phyloP scores from a whole-genome alignment of 2,113 vertebrate genomes.

The Aegypius monachus region DNA sequence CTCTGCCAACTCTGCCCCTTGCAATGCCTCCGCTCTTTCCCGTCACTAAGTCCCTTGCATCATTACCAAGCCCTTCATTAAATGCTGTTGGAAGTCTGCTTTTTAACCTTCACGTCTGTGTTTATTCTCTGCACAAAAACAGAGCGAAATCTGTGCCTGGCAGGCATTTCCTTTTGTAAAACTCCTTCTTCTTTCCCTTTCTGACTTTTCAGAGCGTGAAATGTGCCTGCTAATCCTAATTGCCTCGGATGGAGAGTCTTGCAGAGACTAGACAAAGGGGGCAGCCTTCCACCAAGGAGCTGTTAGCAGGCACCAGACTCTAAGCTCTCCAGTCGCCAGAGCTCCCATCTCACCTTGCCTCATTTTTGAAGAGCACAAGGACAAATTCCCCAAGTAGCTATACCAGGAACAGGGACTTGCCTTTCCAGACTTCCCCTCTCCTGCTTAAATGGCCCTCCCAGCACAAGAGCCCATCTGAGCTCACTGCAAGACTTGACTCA shows the following conservation, averaged over 20 bases:
- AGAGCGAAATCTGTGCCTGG: slow-evolving; percentile 38
- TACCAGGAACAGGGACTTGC: background rate
- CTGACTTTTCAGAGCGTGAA: slow-evolving; percentile 73
- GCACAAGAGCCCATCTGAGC: background rate
- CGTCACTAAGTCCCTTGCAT: background rate
- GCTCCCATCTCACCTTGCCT: background rate
- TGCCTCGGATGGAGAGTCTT: slow-evolving; percentile 16
- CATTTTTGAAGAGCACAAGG: background rate
- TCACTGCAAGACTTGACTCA: background rate
- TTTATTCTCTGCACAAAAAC: slow-evolving; percentile 49
- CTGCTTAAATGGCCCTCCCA: background rate
- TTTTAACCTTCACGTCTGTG: slow-evolving; percentile 43
- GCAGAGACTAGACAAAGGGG: slow-evolving; percentile 11
- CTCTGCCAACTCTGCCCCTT: background rate
- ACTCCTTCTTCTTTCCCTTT: slow-evolving; percentile 51
- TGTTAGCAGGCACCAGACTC: background rate
- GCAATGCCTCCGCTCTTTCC: background rate
- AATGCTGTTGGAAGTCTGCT: slow-evolving; percentile 23
- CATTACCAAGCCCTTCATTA: slow-evolving; percentile 18
- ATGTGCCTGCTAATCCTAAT: slow-evolving; percentile 63
- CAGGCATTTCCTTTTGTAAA: slow-evolving; percentile 51
- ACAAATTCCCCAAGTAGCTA: background rate
- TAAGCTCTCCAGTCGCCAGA: background rate
- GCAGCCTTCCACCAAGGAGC: slow-evolving; percentile 6
- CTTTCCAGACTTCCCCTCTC: background rate